Conservation (phyloP, 2,113 vertebrate genomes). For the Podarcis muralis region DNA sequence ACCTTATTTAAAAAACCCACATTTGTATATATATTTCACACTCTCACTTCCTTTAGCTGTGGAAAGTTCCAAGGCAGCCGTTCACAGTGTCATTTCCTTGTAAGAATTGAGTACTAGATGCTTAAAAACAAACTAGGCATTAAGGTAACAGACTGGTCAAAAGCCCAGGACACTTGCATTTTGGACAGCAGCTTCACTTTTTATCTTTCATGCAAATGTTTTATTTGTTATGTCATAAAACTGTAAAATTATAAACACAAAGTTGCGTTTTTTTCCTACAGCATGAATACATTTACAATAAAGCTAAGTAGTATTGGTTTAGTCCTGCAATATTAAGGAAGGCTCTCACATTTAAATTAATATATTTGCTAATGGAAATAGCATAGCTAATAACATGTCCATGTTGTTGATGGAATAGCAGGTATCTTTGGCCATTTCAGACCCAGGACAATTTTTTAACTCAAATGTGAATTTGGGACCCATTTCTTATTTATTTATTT, state of each 20-base stretch:
- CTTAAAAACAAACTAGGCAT: background rate
- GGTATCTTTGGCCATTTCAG: background rate
- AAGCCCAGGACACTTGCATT: too few species aligned
- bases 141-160: background rate
- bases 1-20: background rate
- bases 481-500: too few species aligned
- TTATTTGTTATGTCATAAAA: background rate
- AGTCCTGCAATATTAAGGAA: background rate
- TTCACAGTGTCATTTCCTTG: background rate
- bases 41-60: background rate
- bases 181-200: background rate
- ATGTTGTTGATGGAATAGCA: slow-evolving; percentile 35
- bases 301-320: background rate
- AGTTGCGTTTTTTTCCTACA: background rate
- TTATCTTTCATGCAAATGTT: background rate
- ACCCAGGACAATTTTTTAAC: too few species aligned
- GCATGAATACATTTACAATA: background rate
- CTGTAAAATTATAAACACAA: background rate
- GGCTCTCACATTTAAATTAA: background rate
- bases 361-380: slow-evolving; percentile 42
- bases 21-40: background rate
- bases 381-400: slow-evolving; percentile 33
- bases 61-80: background rate
- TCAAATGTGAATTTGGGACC: too few species aligned
- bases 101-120: background rate